phyloP scores from a whole-genome alignment of 2,888 invertebrate genomes.

The Nemurella pictetii region DNA sequence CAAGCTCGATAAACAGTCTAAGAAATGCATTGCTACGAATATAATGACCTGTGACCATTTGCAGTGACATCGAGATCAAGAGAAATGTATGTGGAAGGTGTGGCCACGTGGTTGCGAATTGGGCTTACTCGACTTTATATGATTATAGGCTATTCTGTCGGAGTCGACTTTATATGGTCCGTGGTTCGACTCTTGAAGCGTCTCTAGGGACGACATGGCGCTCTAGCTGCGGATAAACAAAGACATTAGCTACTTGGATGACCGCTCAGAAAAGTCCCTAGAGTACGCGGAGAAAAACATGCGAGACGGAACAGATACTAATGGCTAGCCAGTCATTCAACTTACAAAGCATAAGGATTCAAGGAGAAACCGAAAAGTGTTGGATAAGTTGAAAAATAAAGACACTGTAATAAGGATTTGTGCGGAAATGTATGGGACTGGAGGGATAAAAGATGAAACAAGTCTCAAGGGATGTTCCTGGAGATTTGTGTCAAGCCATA shows the following conservation, averaged over 20 bases:
- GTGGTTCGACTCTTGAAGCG: not conserved
- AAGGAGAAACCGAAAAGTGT: not conserved
- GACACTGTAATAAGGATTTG: constrained; percentile 14
- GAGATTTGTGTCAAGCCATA: not conserved
- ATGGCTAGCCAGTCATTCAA: not conserved
- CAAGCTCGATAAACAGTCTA: too few species aligned
- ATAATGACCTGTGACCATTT: not conserved
- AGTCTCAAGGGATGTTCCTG: not conserved
- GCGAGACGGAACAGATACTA: constrained; percentile 12
- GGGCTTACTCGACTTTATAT: not conserved
- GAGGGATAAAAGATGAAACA: constrained; percentile 26
- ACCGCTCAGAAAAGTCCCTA: constrained; percentile 10
- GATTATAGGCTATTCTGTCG: not conserved
- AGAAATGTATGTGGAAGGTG: not conserved
- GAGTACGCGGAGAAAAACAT: not conserved
- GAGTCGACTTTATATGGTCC: not conserved
- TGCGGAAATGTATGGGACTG: constrained; percentile 10
- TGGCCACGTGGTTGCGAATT: not conserved
- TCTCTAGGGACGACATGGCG: not conserved
- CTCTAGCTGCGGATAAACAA: constrained; percentile 4
- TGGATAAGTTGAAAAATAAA: constrained; percentile 17
- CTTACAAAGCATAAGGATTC: not conserved
- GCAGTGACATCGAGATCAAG: not conserved
- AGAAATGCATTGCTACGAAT: too few species aligned
- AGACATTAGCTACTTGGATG: constrained; percentile 22